Evolutionary conservation across 1,140 invertebrate species (phyloP).

Genomic region (Steinernema feltiae): DNA sequence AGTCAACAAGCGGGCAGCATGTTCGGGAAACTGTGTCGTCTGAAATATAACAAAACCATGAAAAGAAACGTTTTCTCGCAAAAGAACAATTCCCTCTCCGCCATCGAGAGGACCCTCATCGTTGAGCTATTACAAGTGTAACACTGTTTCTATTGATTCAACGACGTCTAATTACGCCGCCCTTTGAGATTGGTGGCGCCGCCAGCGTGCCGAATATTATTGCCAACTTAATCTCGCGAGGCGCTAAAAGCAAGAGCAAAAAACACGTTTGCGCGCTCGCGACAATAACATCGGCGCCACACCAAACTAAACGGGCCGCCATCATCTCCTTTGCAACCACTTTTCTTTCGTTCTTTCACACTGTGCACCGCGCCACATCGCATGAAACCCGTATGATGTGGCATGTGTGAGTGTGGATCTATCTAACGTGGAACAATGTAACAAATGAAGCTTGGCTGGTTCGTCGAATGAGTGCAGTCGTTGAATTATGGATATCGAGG

Average conservation of each 20-base stretch:
- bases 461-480: not conserved
- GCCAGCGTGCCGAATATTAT: constrained; percentile 1
- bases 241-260: constrained; percentile 9
- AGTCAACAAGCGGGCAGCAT: not conserved
- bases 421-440: not conserved
- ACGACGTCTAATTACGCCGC: constrained; percentile 13
- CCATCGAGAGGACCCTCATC: not conserved
- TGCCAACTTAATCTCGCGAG: constrained; percentile 8
- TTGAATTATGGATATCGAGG: constrained; percentile 3
- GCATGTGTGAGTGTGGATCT: not conserved
- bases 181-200: not conserved
- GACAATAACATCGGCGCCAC: constrained; percentile 10
- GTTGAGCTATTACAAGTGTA: constrained; percentile 11
- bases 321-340: not conserved
- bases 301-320: not conserved
- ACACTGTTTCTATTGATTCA: constrained; percentile 14
- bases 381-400: not conserved
- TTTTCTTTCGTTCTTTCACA: not conserved
- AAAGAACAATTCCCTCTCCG: not conserved
- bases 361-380: not conserved
- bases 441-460: constrained; percentile 5
- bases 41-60: not conserved
- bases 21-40: not conserved
- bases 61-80: not conserved
- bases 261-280: not conserved